Conservation (phyloP, 2,797 vertebrate species). For the Chromis chromis region DNA sequence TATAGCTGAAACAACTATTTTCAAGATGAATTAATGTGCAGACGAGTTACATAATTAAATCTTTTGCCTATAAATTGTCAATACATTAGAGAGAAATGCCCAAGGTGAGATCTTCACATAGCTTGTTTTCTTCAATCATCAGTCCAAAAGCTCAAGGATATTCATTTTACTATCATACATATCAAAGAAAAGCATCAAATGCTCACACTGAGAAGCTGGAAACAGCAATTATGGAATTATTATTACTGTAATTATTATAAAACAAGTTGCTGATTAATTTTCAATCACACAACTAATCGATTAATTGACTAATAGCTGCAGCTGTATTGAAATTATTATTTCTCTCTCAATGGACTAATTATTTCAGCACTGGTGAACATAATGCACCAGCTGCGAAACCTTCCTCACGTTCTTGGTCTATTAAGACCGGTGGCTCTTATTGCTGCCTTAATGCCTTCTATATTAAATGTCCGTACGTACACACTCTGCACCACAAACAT, state of each 20-base stretch:
- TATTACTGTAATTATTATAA: not conserved
- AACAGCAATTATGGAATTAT: not conserved
- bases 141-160: not conserved
- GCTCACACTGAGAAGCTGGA: not conserved
- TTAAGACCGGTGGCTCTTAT: slow-evolving; percentile 6
- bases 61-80: not conserved
- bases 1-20: not conserved
- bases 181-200: slow-evolving; percentile 1
- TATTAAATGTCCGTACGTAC: slow-evolving; percentile 11
- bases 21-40: not conserved
- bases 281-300: slow-evolving; percentile 29
- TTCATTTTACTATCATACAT: slow-evolving; percentile 6
- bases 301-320: slow-evolving; percentile 15
- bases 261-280: slow-evolving; percentile 18
- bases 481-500: slow-evolving; percentile 23
- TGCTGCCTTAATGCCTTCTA: slow-evolving; percentile 22
- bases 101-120: slow-evolving; percentile 1
- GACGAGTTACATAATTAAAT: not conserved
- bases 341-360: slow-evolving; percentile 23
- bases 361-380: slow-evolving; percentile 20
- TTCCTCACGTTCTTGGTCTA: slow-evolving; percentile 26
- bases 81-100: not conserved
- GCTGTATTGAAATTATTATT: slow-evolving; percentile 18
- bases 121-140: slow-evolving; percentile 8
- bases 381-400: slow-evolving; percentile 18